Percentiles rank a stretch among this genome's conserved stretches.
Conservation (phyloP, 2,888 invertebrate genomes). For the Philopedon plagiatum region DNA sequence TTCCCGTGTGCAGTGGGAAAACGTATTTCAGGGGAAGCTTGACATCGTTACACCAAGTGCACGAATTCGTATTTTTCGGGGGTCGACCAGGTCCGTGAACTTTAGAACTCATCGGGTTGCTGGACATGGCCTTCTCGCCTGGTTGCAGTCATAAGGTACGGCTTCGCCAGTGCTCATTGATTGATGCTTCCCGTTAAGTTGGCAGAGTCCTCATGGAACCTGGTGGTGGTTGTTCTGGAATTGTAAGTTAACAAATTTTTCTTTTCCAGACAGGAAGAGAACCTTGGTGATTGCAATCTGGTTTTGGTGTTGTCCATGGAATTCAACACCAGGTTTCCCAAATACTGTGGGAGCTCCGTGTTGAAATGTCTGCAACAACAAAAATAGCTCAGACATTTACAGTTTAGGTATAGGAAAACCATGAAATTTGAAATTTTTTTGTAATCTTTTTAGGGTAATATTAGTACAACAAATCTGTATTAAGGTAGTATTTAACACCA, state of each 20-base stretch:
- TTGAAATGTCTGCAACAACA: constrained; percentile 85
- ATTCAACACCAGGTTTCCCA: constrained; percentile 94
- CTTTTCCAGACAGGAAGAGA: constrained; percentile 74
- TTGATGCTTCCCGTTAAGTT: constrained; percentile 3
- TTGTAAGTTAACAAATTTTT: constrained; percentile 82
- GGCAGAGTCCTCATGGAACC: constrained; percentile 40
- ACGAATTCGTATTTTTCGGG: constrained; percentile 80
- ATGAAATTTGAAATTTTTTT: no score
- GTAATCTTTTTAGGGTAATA: no score
- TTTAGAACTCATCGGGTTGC: constrained; percentile 68
- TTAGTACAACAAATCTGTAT: no score
- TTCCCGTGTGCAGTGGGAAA: constrained; percentile 88
- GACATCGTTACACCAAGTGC: constrained; percentile 90
- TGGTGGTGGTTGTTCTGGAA: constrained; percentile 68
- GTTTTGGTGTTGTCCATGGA: constrained; percentile 87
- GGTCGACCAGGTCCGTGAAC: constrained; percentile 83
- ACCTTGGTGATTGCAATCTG: constrained; percentile 84
- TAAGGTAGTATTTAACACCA: no score
- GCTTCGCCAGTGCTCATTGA: not conserved
- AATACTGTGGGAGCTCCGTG: constrained; percentile 94
- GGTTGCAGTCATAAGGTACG: constrained; percentile 22
- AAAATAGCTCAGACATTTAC: no score
- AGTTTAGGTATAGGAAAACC: no score
- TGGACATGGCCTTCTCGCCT: constrained; percentile 58
- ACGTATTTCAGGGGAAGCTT: constrained; percentile 89